These are phyloP conservation scores for Atlantisia rogersi DNA, from an alignment of 2,113 vertebrate genomes.

Conservation along the genomic window DNA sequence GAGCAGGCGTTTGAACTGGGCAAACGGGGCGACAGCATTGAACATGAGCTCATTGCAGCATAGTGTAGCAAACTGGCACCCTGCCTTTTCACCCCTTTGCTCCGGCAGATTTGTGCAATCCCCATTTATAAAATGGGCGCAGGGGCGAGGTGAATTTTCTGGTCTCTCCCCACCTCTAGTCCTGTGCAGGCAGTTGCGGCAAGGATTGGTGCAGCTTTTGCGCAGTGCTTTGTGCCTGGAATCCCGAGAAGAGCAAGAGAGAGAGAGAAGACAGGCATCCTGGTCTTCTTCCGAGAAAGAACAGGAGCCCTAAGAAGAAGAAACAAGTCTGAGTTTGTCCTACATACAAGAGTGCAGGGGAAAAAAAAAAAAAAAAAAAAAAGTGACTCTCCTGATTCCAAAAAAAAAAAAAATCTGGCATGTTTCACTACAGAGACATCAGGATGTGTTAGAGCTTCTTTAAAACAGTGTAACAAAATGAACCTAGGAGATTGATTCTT, in stretches of 20 bases:
- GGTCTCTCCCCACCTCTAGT: constrained; percentile 74
- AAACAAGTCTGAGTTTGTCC: constrained; percentile 72
- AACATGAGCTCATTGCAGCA: constrained; percentile 82
- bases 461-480: constrained; percentile 64
- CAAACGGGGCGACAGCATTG: constrained; percentile 71
- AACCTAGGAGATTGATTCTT: constrained; percentile 48
- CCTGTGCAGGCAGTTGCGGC: constrained; percentile 69
- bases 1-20: constrained; percentile 76
- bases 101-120: constrained; percentile 74
- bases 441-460: constrained; percentile 68
- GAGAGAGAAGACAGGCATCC: constrained; percentile 67
- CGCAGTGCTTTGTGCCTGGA: constrained; percentile 82
- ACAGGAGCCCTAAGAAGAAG: constrained; percentile 70
- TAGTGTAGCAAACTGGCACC: constrained; percentile 85
- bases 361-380: neutral
- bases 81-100: constrained; percentile 80
- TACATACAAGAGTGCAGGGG: constrained; percentile 66
- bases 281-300: constrained; percentile 69
- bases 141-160: constrained; percentile 78
- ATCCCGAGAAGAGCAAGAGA: constrained; percentile 73
- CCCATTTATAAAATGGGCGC: constrained; percentile 73
- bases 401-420: constrained; percentile 64
- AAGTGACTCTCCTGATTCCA: constrained; percentile 61
- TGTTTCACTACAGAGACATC: constrained; percentile 71
- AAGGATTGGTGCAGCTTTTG: constrained; percentile 82